Conservation (phyloP, 1,140 invertebrate species). For the Calephelis virginiensis region DNA sequence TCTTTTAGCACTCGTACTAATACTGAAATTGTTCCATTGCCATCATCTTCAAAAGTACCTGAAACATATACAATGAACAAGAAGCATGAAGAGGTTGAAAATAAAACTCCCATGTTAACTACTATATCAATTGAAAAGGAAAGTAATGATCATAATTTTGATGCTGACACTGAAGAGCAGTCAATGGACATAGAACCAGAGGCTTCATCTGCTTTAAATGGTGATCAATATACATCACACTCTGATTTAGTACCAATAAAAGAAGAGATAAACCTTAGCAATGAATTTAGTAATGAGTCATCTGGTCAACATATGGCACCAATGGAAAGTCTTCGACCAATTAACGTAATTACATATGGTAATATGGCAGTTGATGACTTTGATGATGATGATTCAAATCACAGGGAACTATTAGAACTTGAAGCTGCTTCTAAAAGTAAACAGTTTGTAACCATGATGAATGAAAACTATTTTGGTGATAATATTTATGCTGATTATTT, state of each 20-base stretch:
- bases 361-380: constrained; percentile 55
- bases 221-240: constrained; percentile 34
- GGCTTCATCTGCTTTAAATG: constrained; percentile 41
- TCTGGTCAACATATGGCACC: constrained; percentile 44
- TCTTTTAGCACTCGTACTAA: constrained; percentile 29
- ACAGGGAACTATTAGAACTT: constrained; percentile 57
- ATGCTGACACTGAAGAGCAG: constrained; percentile 65
- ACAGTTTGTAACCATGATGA: constrained; percentile 70
- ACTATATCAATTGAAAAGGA: constrained; percentile 75
- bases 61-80: constrained; percentile 58
- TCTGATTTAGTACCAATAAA: constrained; percentile 56
- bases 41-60: constrained; percentile 52
- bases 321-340: constrained; percentile 59
- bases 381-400: constrained; percentile 59
- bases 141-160: constrained; percentile 53
- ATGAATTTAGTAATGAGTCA: constrained; percentile 58
- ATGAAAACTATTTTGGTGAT: constrained; percentile 72
- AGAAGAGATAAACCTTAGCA: constrained; percentile 61
- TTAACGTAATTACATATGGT: constrained; percentile 69
- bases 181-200: constrained; percentile 67
- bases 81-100: constrained; percentile 42
- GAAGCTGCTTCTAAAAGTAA: constrained; percentile 66
- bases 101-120: constrained; percentile 46
- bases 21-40: constrained; percentile 38
- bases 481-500: constrained; percentile 72